Conservation (phyloP, 2,888 invertebrate genomes). For the Harmothoe impar region DNA sequence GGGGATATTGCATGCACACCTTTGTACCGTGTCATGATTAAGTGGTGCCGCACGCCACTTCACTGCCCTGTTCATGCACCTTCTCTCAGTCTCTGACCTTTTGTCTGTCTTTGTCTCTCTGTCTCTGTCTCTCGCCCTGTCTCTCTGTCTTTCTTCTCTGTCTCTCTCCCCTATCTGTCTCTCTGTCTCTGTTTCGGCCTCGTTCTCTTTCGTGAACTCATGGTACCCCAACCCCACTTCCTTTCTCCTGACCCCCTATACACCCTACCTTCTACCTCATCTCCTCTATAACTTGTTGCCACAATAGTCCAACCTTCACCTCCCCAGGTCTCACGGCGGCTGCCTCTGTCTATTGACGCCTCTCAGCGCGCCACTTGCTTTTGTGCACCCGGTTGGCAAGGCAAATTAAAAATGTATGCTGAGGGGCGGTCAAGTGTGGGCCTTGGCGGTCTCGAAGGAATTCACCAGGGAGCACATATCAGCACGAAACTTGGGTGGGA, state of each 20-base stretch:
- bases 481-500: not conserved
- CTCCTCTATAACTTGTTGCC: not conserved
- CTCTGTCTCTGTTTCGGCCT: too few relatives aligned
- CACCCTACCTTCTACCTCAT: not conserved
- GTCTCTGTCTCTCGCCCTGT: too few relatives aligned
- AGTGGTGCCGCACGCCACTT: too few relatives aligned
- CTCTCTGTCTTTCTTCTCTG: too few relatives aligned
- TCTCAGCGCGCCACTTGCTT: not conserved
- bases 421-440: constrained; percentile 26
- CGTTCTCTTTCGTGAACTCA: too few relatives aligned
- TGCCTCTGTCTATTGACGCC: constrained; percentile 14
- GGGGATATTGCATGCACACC: too few relatives aligned
- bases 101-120: too few relatives aligned
- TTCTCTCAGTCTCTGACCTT: too few relatives aligned
- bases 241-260: not conserved
- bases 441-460: constrained; percentile 5
- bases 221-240: too few relatives aligned
- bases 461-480: constrained; percentile 7
- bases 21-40: too few relatives aligned
- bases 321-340: not conserved
- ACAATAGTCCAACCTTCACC: not conserved
- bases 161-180: too few relatives aligned
- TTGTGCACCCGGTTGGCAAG: constrained; percentile 16
- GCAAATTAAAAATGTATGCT: constrained; percentile 27
- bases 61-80: too few relatives aligned